Conservation (phyloP, 1,140 invertebrate genomes). For the Eumeta japonica region DNA sequence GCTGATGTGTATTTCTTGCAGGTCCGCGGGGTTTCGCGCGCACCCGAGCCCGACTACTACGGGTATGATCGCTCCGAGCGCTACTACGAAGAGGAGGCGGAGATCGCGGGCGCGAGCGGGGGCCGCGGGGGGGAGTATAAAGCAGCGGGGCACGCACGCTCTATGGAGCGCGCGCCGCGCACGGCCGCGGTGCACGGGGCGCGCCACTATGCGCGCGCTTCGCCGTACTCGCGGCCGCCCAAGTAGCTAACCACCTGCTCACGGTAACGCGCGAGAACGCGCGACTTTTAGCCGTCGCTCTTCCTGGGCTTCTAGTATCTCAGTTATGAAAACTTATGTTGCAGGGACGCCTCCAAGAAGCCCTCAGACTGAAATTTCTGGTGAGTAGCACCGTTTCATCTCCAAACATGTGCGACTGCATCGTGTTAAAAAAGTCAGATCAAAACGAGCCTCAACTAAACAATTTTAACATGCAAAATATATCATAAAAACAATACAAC, state of each 20-base stretch:
- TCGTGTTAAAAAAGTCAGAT: no score
- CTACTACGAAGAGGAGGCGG: constrained; percentile 45
- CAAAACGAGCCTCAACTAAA: no score
- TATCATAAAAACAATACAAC: no score
- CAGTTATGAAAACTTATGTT: constrained; percentile 7
- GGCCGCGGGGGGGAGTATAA: constrained; percentile 47
- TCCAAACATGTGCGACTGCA: no score
- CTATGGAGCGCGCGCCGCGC: constrained; percentile 37
- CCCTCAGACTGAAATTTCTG: constrained; percentile 17
- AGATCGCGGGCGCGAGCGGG: no score
- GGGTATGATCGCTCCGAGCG: constrained; percentile 38
- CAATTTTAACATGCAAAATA: no score
- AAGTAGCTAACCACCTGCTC: no score
- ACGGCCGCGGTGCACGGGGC: constrained; percentile 1
- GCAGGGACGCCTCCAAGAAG: constrained; percentile 19
- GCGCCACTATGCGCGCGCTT: constrained; percentile 5
- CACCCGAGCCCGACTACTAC: constrained; percentile 34
- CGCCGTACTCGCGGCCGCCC: constrained; percentile 23
- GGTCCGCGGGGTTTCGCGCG: constrained; percentile 17
- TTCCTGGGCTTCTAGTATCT: no score
- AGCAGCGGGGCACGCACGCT: constrained; percentile 22
- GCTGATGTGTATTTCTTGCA: constrained; percentile 16
- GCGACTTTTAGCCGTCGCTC: no score
- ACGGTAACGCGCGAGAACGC: no score
- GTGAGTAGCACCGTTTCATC: no score